Conservation (phyloP, 2,113 vertebrate genomes). For the Chloebia gouldiae region DNA sequence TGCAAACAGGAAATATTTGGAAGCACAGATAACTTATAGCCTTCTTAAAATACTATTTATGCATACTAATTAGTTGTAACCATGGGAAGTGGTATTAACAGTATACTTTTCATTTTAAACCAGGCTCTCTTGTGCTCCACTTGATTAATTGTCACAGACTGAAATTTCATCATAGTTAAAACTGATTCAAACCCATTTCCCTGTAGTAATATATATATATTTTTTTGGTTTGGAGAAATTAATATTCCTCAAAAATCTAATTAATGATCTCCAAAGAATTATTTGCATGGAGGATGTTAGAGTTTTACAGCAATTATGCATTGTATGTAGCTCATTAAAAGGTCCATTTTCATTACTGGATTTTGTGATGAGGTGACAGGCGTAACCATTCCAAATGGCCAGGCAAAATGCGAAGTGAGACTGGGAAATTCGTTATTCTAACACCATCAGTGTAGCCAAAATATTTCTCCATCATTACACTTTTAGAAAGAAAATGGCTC, state of each 20-base stretch:
- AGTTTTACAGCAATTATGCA: constrained; percentile 56
- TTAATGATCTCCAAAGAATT: constrained; percentile 70
- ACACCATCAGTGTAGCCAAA: not conserved
- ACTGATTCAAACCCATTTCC: constrained; percentile 63
- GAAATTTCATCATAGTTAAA: constrained; percentile 71
- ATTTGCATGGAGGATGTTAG: constrained; percentile 63
- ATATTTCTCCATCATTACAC: not conserved
- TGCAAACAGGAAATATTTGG: not conserved
- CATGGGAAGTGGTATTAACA: constrained; percentile 9
- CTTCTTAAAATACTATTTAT: constrained; percentile 44
- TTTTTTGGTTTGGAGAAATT: constrained; percentile 60
- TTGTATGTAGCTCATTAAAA: constrained; percentile 63
- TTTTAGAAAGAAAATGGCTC: not conserved
- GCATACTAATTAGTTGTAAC: constrained; percentile 44
- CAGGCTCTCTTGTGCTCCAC: constrained; percentile 39
- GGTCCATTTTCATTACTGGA: constrained; percentile 65
- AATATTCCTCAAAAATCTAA: constrained; percentile 71
- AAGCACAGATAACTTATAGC: not conserved
- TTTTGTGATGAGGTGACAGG: constrained; percentile 54
- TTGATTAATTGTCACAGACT: constrained; percentile 64
- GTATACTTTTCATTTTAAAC: constrained; percentile 47
- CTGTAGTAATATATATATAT: constrained; percentile 56
- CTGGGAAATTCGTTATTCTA: not conserved
- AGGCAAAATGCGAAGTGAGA: not conserved
- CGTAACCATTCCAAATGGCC: constrained; percentile 45